Percentiles rank a stretch among this genome's conserved stretches.
Conservation (phyloP, 2,888 invertebrate species). For the Protula sp. region DNA sequence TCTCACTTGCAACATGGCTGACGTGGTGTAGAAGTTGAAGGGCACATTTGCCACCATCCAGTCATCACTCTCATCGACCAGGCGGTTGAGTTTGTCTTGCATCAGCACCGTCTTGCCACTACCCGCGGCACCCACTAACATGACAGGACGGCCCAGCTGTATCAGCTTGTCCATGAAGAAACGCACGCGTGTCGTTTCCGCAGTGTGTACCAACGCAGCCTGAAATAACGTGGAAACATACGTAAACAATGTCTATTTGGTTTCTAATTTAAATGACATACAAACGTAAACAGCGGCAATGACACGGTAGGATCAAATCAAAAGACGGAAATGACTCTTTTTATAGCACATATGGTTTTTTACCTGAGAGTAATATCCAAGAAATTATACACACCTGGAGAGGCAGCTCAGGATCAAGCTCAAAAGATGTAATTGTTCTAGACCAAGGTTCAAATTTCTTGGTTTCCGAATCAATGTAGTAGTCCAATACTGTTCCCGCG, state of each 20-base stretch:
- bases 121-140: conserved; percentile 86
- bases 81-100: conserved; percentile 69
- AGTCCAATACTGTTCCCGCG: conserved; percentile 91
- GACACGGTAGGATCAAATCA: too few species aligned
- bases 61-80: conserved; percentile 73
- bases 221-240: too few species aligned
- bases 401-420: conserved; percentile 84
- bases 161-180: conserved; percentile 85
- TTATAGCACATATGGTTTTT: too few species aligned
- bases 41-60: too few species aligned
- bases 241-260: too few species aligned
- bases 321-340: too few species aligned
- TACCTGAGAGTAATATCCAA: too few species aligned
- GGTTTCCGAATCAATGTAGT: conserved; percentile 81
- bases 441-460: conserved; percentile 87
- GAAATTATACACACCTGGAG: conserved; percentile 75
- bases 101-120: conserved; percentile 90
- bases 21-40: conserved; percentile 94
- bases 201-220: conserved; percentile 85
- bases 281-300: too few species aligned
- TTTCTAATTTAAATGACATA: too few species aligned
- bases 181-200: too few species aligned
- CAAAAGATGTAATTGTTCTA: conserved; percentile 81
- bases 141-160: conserved; percentile 82
- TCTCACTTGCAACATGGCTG: conserved; percentile 59